These are phyloP conservation scores for Orussus abietinus DNA, from an alignment of 1,140 invertebrate species.

Conservation along the genomic window DNA sequence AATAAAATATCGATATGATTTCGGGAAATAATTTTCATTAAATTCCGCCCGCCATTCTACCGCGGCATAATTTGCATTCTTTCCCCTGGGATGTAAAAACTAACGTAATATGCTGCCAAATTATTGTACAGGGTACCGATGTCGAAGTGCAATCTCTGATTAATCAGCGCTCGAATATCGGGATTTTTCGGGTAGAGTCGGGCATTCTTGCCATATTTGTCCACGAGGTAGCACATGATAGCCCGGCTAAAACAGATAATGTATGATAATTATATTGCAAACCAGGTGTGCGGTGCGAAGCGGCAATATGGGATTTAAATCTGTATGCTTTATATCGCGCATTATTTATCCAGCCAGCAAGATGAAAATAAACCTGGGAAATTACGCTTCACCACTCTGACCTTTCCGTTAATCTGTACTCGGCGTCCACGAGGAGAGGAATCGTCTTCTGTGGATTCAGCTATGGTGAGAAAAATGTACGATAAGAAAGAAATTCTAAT, in stretches of 20 bases:
- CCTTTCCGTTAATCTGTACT: constrained; percentile 64
- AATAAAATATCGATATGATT: constrained; percentile 13
- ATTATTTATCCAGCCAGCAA: not conserved
- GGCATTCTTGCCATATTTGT: constrained; percentile 65
- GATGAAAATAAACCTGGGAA: not conserved
- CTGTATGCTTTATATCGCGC: not conserved
- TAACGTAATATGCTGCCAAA: constrained; percentile 59
- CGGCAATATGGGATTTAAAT: no score
- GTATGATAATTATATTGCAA: constrained; percentile 1
- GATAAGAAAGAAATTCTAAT: constrained; percentile 9
- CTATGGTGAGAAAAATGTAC: constrained; percentile 36
- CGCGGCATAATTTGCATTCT: not conserved
- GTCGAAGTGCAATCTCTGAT: constrained; percentile 71
- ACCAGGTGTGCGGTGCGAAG: no score
- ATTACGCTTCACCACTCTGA: constrained; percentile 15
- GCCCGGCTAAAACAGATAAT: constrained; percentile 57
- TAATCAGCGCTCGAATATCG: constrained; percentile 63
- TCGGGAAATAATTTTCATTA: not conserved
- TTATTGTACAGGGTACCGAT: constrained; percentile 61
- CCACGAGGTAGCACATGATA: constrained; percentile 67
- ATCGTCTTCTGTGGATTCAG: constrained; percentile 64
- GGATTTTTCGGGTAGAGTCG: constrained; percentile 67
- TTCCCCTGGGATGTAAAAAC: constrained; percentile 26
- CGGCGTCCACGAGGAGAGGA: constrained; percentile 66
- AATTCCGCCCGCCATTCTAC: not conserved